phyloP scores from a whole-genome alignment of 2,113 vertebrate genomes.

The Dendropsophus ebraccatus region DNA sequence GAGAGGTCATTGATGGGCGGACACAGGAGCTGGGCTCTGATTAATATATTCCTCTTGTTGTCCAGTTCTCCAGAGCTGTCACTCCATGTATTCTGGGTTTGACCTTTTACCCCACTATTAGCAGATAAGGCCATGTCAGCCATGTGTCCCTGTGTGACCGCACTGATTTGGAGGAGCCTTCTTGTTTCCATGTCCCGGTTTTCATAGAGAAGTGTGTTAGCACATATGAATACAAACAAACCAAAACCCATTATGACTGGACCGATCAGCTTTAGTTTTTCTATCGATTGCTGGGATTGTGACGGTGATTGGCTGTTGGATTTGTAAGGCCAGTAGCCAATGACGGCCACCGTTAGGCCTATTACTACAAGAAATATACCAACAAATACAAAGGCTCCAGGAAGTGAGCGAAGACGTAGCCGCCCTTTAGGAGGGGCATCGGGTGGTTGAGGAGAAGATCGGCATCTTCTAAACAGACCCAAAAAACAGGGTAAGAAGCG shows the following conservation, averaged over 20 bases:
- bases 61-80: constrained; percentile 56
- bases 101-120: constrained; percentile 14
- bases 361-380: constrained; percentile 86
- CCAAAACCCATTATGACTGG: constrained; percentile 96
- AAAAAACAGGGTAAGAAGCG: constrained; percentile 11
- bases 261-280: constrained; percentile 90
- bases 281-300: constrained; percentile 73
- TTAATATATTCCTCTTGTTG: constrained; percentile 54
- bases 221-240: constrained; percentile 96
- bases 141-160: not conserved
- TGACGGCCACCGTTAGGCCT: constrained; percentile 88
- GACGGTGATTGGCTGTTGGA: constrained; percentile 57
- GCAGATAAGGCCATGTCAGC: constrained; percentile 12
- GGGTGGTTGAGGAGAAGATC: not conserved
- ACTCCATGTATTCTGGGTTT: constrained; percentile 35
- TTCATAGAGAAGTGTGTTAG: constrained; percentile 96
- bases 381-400: constrained; percentile 87
- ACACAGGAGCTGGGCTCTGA: constrained; percentile 49
- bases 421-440: constrained; percentile 75
- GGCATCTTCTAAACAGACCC: constrained; percentile 33
- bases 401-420: constrained; percentile 88
- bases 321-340: constrained; percentile 91
- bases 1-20: constrained; percentile 65
- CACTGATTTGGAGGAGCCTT: constrained; percentile 80
- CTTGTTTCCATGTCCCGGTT: constrained; percentile 94